Evolutionary conservation across 1,140 invertebrate genomes (phyloP).

Genomic region (Oedothorax gibbosus): DNA sequence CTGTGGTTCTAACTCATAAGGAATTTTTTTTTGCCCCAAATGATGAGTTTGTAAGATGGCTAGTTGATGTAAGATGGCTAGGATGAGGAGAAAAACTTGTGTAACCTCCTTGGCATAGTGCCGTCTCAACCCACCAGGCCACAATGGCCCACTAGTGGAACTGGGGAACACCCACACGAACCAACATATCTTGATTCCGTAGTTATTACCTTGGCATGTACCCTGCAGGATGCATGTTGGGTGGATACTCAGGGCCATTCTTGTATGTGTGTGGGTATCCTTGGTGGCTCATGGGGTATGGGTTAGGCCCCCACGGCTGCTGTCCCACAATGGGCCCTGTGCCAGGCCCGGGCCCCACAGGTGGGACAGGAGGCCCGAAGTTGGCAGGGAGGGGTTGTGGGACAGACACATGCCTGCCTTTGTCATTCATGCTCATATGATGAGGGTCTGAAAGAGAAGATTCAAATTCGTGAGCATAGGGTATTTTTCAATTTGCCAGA

Average conservation of each 20-base stretch:
- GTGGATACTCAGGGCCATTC: conserved; percentile 45
- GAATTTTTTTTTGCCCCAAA: too few species aligned
- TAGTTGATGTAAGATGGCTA: too few species aligned
- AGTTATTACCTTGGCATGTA: neutral
- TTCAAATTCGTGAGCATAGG: too few species aligned
- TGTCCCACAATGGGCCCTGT: conserved; percentile 48
- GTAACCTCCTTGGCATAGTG: too few species aligned
- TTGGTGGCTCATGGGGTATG: conserved; percentile 41
- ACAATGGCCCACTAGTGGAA: too few species aligned
- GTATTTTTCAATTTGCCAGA: too few species aligned
- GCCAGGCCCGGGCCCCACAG: conserved; percentile 56
- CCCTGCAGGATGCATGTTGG: conserved; percentile 45
- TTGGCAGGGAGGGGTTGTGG: conserved; percentile 56
- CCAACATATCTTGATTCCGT: too few species aligned
- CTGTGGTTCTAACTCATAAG: too few species aligned
- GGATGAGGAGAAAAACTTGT: too few species aligned
- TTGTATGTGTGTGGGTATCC: conserved; percentile 44
- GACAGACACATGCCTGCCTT: conserved; percentile 61
- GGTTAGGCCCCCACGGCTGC: conserved; percentile 53
- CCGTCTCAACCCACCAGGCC: too few species aligned
- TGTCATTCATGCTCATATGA: conserved; percentile 60
- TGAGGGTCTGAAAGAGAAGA: conserved; percentile 21
- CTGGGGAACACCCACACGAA: too few species aligned
- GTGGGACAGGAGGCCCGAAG: conserved; percentile 54
- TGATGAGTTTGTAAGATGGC: too few species aligned